Conservation (phyloP, 2,113 vertebrate genomes). For the Epinephelus fuscoguttatus region DNA sequence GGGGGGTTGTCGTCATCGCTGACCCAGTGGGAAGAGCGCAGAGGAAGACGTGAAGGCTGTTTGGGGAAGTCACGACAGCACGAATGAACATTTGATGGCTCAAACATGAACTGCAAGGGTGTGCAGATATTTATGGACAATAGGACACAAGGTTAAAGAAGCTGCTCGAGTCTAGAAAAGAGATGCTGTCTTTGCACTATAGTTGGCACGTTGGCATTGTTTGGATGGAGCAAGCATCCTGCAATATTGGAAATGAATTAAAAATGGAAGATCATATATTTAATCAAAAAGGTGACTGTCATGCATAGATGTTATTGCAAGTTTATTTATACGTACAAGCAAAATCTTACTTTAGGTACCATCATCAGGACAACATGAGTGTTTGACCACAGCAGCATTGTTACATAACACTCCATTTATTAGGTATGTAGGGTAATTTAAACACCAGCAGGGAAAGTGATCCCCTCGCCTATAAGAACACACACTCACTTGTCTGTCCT, state of each 20-base stretch:
- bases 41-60: slow-evolving; percentile 47
- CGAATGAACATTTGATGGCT: neutral
- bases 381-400: too few relatives aligned
- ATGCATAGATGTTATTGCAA: neutral
- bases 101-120: neutral
- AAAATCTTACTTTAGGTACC: neutral
- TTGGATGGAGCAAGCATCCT: too few relatives aligned
- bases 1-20: slow-evolving; percentile 75
- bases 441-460: neutral
- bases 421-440: too few relatives aligned
- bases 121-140: neutral
- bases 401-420: too few relatives aligned
- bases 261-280: neutral
- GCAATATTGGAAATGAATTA: neutral
- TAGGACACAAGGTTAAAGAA: neutral
- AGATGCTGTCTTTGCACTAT: neutral
- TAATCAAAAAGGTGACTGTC: neutral
- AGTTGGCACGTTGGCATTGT: too few relatives aligned
- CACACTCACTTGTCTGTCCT: too few relatives aligned
- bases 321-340: neutral
- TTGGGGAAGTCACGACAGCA: neutral
- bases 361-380: neutral
- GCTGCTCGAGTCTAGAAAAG: neutral
- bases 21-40: slow-evolving; percentile 77
- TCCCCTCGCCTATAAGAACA: neutral